Evolutionary conservation across 37 sponge, comb jelly and placozoan genomes (phyloP), one percentile per base, ranked within the genome.

Genomic region (Aplysina aerophoba): DNA sequence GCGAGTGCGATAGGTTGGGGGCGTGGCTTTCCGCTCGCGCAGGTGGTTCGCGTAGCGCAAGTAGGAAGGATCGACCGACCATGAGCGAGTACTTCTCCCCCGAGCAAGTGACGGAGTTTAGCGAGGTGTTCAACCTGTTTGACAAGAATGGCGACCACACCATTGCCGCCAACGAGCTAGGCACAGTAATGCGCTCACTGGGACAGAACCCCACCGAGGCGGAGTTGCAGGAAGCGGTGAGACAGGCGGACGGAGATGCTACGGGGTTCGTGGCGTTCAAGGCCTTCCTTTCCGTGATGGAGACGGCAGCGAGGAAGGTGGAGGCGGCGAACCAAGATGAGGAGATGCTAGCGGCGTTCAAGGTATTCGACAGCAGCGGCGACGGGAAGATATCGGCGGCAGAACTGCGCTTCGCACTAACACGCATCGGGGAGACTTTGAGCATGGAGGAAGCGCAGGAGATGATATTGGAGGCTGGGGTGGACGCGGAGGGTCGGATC

Each of bases 231-330:
- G 87, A 90, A 56, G 67, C 72, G 74, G 72, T 84, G 56, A 73
- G 55, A 3, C 61, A 71, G 59, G 85, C 73, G 28, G 85, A 84
- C 60, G 53, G 3, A 31, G 72, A 71, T 8, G 85, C 74, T 6
- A 84, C 41, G 5, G 85, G 85, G 24, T 31, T 57, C 59, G 72
- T 84, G 2, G 54, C 71, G 2, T 84, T 71, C 60, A 56, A 71
- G 34, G 69, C 53, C 31, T 84, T 84, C 53, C 80, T 79, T 4
- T 55, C 80, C 54, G 54, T 39, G 80, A 79, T 79, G 80, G 55
- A 55, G 21, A 82, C 81, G 81, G 66, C 87, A 69, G 93, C 97
- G 2, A 89, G 96, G 15, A 99, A 97, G 85, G 94, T 99, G 94
- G 41, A 67, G 55, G 62, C 53, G 5, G 34, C 36, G 27, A 61